Conservation (phyloP, 37 sponge, comb jelly and placozoan species). For the Chondrosia reniformis region DNA sequence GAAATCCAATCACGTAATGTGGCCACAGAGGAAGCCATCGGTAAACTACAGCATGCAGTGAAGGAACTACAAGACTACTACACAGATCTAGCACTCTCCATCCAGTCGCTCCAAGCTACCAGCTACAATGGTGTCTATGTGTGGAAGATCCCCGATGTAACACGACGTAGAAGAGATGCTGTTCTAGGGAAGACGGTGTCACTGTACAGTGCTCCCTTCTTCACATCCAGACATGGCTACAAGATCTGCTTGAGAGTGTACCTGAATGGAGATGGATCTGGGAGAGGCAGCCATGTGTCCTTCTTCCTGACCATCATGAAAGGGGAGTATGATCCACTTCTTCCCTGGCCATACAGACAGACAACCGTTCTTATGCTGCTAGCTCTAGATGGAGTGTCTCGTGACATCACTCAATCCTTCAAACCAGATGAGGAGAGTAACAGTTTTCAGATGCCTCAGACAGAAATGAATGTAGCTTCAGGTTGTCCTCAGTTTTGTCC, state of each 20-base stretch:
- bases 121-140: conserved; percentile 61
- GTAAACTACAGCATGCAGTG: conserved; percentile 29
- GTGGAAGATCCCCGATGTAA: conserved; percentile 85
- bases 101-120: conserved; percentile 72
- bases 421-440: conserved; percentile 52
- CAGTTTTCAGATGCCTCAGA: conserved; percentile 61
- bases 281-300: conserved; percentile 64
- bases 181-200: conserved; percentile 62
- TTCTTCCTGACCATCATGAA: conserved; percentile 81
- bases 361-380: conserved; percentile 59
- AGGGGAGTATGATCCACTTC: conserved; percentile 84
- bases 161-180: conserved; percentile 65
- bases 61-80: conserved; percentile 52
- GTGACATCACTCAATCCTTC: conserved; percentile 64
- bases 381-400: conserved; percentile 47
- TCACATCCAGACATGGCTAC: conserved; percentile 76
- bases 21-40: conserved; percentile 19
- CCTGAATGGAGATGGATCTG: conserved; percentile 83
- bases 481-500: conserved; percentile 84
- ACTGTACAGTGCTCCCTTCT: conserved; percentile 84
- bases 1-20: background rate
- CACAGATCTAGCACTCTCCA: conserved; percentile 45
- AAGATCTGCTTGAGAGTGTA: conserved; percentile 78
- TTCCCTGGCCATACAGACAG: conserved; percentile 80
- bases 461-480: conserved; percentile 84